phyloP scores from a whole-genome alignment of 1,140 invertebrate genomes.

The Drosophila mayri region DNA sequence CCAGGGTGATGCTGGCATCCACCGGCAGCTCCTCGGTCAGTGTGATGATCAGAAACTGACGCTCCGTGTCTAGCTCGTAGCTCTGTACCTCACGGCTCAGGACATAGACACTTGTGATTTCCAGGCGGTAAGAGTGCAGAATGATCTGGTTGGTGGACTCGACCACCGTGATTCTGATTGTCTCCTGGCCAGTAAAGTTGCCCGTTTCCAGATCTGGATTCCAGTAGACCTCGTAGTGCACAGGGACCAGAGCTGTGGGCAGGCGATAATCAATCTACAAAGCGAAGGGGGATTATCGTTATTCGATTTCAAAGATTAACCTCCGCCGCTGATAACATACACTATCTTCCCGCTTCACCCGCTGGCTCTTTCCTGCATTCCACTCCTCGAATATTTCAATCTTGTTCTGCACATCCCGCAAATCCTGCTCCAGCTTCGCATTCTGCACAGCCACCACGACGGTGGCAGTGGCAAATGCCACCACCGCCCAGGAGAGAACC shows the following conservation, averaged over 20 bases:
- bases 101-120: conserved; percentile 59
- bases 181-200: conserved; percentile 89
- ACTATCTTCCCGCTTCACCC: conserved; percentile 26
- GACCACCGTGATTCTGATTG: conserved; percentile 88
- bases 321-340: conserved; percentile 8
- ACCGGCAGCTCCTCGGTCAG: conserved; percentile 40
- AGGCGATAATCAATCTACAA: conserved; percentile 87
- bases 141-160: conserved; percentile 87
- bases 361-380: background rate
- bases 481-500: conserved; percentile 54
- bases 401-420: conserved; percentile 57
- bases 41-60: conserved; percentile 70
- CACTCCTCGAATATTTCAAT: conserved; percentile 50
- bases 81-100: conserved; percentile 34
- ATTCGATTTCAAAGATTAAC: background rate
- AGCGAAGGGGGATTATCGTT: background rate
- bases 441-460: conserved; percentile 79
- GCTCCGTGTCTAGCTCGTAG: conserved; percentile 53
- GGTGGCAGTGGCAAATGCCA: conserved; percentile 83
- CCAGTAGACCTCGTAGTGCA: conserved; percentile 91
- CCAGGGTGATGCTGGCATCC: conserved; percentile 39
- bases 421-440: conserved; percentile 43
- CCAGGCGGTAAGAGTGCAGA: conserved; percentile 88
- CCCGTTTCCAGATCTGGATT: conserved; percentile 90
- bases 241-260: conserved; percentile 88